Evolutionary conservation across 2,797 vertebrate species (phyloP).

Genomic region (Lepilemur ruficaudatus): DNA sequence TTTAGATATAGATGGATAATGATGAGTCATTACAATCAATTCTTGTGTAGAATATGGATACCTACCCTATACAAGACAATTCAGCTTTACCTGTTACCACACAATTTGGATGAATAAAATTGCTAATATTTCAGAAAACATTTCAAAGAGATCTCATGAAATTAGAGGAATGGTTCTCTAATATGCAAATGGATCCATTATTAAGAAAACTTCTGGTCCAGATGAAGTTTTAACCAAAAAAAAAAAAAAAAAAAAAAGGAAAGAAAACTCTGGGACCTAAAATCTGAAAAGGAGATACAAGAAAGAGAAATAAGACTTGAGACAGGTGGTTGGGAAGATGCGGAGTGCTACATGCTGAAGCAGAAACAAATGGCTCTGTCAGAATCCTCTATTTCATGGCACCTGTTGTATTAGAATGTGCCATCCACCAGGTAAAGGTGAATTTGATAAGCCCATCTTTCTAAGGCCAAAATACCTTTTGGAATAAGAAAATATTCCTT

Average conservation of each 20-base stretch:
- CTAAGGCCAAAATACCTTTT: not conserved
- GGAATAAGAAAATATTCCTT: constrained; percentile 28
- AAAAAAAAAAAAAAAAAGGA: not conserved
- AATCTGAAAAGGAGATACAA: not conserved
- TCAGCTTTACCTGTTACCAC: not conserved
- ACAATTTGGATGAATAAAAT: not conserved
- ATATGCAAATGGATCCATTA: not conserved
- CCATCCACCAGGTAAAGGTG: not conserved
- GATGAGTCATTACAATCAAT: not conserved
- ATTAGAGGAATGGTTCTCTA: not conserved
- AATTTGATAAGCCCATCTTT: constrained; percentile 52
- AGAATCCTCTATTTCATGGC: not conserved
- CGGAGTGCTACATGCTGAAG: not conserved
- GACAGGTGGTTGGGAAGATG: not conserved
- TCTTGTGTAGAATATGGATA: not conserved
- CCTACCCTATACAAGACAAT: not conserved
- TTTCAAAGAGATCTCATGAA: not conserved
- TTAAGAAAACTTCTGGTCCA: not conserved
- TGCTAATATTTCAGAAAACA: not conserved
- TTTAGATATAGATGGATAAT: not conserved
- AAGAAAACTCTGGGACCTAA: not conserved
- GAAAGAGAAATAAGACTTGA: not conserved
- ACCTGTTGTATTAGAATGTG: not conserved
- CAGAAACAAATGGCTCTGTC: constrained; percentile 34
- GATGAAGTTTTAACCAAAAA: not conserved